Evolutionary conservation across 2,888 invertebrate genomes (phyloP).

Genomic region (Polymixis lichenea): DNA sequence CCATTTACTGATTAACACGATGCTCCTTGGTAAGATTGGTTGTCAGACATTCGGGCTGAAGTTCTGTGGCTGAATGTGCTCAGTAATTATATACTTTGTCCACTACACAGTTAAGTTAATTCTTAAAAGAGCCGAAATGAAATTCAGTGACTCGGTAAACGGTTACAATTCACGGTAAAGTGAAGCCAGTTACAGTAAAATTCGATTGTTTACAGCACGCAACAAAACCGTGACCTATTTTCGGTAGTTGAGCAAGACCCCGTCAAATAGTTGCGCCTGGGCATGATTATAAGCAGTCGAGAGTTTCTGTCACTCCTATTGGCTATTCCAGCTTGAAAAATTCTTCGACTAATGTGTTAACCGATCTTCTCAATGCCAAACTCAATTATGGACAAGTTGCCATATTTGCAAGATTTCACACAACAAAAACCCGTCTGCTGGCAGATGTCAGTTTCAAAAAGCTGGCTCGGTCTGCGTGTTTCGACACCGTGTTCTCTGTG

Average conservation of each 20-base stretch:
- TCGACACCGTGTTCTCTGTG: slow-evolving; percentile 51
- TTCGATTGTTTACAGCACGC: slow-evolving; percentile 40
- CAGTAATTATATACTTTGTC: neutral
- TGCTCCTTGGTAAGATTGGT: neutral
- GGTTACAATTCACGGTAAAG: slow-evolving; percentile 13
- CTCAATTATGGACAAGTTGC: slow-evolving; percentile 35
- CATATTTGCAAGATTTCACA: slow-evolving; percentile 58
- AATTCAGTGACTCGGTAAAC: slow-evolving; percentile 1
- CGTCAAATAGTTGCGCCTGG: slow-evolving; percentile 33
- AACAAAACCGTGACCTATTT: slow-evolving; percentile 56
- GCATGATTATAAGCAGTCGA: slow-evolving; percentile 16
- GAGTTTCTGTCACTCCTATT: slow-evolving; percentile 29
- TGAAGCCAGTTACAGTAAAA: slow-evolving; percentile 15
- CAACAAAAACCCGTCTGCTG: slow-evolving; percentile 41
- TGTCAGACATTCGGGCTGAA: neutral
- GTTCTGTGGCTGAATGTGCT: neutral
- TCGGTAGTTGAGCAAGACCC: slow-evolving; percentile 37
- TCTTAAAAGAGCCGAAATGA: neutral
- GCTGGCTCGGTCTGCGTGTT: slow-evolving; percentile 30
- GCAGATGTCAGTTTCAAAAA: slow-evolving; percentile 47
- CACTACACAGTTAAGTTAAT: neutral
- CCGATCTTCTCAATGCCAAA: slow-evolving; percentile 35
- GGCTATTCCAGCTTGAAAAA: slow-evolving; percentile 21
- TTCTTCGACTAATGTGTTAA: slow-evolving; percentile 28
- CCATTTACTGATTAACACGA: neutral